These are phyloP conservation scores for Bucorvus abyssinicus DNA, from an alignment of 2,797 vertebrate genomes.

Conservation along the genomic window DNA sequence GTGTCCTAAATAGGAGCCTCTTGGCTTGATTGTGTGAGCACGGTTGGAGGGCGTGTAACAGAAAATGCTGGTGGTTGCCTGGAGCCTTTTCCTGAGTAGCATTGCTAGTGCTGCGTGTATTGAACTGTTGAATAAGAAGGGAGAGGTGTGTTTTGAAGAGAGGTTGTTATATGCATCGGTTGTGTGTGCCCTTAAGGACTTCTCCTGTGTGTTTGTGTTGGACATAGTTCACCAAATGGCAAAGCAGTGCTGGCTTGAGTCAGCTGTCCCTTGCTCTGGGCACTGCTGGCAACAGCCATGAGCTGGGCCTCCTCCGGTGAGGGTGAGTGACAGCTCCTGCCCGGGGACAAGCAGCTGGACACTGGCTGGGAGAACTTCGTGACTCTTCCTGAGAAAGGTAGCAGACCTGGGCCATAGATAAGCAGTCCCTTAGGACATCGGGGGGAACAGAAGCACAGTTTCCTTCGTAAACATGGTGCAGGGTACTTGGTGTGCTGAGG, in stretches of 20 bases:
- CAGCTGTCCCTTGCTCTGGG: neutral
- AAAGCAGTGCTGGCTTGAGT: neutral
- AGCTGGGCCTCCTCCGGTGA: accelerated
- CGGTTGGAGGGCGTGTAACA: neutral
- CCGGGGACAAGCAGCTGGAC: accelerated
- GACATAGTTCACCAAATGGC: neutral
- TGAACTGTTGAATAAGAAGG: neutral
- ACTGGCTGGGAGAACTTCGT: neutral
- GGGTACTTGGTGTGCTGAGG: neutral
- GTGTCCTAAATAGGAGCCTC: neutral
- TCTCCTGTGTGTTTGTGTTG: accelerated
- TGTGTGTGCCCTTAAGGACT: neutral
- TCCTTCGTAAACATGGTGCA: neutral
- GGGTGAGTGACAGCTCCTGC: neutral
- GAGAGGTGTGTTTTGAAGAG: neutral
- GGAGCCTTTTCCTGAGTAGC: neutral
- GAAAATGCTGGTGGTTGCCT: neutral
- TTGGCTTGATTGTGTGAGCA: neutral
- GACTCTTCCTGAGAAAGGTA: neutral
- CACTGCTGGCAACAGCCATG: accelerated
- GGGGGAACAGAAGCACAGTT: neutral
- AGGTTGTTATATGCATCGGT: accelerated
- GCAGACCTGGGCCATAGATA: neutral
- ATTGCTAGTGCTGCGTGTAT: neutral
- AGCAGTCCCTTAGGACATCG: neutral